Evolutionary conservation across 2,113 vertebrate genomes (phyloP).

Genomic region (Callipepla californica): DNA sequence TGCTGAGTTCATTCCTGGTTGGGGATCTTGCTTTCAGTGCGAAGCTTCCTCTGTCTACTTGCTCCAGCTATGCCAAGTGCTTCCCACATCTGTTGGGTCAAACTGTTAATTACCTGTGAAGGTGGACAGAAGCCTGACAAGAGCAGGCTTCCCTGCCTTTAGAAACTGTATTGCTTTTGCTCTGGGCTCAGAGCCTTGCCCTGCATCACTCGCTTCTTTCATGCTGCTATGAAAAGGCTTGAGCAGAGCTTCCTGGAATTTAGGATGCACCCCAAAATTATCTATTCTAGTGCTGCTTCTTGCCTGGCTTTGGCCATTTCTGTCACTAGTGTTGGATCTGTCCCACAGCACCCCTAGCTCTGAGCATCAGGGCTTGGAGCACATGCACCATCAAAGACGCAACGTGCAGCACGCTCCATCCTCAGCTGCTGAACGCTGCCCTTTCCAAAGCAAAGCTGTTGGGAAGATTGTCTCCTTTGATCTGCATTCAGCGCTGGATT

Average conservation of each 20-base stretch:
- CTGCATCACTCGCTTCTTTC: not conserved
- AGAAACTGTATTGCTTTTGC: not conserved
- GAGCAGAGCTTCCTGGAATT: not conserved
- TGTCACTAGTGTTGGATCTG: not conserved
- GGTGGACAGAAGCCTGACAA: not conserved
- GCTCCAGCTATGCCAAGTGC: not conserved
- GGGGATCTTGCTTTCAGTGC: not conserved
- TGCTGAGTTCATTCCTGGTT: not conserved
- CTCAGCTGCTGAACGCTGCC: not conserved
- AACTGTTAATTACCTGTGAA: not conserved
- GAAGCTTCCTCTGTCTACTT: not conserved
- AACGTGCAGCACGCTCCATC: fast-evolving
- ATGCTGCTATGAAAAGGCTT: not conserved
- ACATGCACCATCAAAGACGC: fast-evolving
- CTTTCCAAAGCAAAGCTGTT: not conserved
- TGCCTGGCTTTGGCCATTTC: not conserved
- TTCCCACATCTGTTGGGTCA: fast-evolving
- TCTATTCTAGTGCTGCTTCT: not conserved
- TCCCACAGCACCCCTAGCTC: not conserved
- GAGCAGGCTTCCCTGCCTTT: not conserved
- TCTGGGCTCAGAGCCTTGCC: not conserved
- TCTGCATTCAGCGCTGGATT: constrained; percentile 46
- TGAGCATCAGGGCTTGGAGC: not conserved
- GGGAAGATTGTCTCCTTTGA: constrained; percentile 40
- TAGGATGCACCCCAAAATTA: not conserved